Conservation (phyloP, 2,888 invertebrate species). For the Agelastica alni region DNA sequence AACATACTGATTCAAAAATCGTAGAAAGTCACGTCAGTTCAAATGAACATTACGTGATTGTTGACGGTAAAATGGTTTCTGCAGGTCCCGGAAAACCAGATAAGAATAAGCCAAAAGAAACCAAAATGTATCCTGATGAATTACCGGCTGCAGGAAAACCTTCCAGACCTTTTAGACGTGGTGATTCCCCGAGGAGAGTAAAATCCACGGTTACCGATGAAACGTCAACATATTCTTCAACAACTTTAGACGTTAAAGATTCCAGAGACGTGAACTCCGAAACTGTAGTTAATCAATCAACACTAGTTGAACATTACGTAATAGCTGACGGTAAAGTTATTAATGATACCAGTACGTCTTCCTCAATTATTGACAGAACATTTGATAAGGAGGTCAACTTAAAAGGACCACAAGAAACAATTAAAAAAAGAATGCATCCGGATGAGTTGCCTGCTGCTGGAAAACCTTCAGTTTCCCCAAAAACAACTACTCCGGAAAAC, state of each 20-base stretch:
- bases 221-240: constrained; percentile 4
- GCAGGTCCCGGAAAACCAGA: not conserved
- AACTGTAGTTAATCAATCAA: constrained; percentile 35
- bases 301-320: constrained; percentile 31
- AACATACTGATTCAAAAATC: not conserved
- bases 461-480: constrained; percentile 7
- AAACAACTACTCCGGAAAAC: constrained; percentile 4
- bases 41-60: constrained; percentile 4
- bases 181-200: constrained; percentile 7
- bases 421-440: constrained; percentile 15
- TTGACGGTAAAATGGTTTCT: constrained; percentile 14
- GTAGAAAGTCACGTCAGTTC: not conserved
- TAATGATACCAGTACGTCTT: not conserved
- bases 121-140: constrained; percentile 21
- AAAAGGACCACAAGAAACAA: constrained; percentile 2
- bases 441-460: constrained; percentile 29
- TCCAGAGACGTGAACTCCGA: constrained; percentile 29
- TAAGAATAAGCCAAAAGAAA: constrained; percentile 12
- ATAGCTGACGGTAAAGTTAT: constrained; percentile 25
- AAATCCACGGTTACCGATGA: not conserved
- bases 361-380: constrained; percentile 2
- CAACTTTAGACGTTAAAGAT: constrained; percentile 2
- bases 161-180: constrained; percentile 20
- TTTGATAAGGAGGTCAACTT: not conserved
- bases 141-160: constrained; percentile 32